Percentiles rank a stretch among this genome's conserved stretches.
These are phyloP conservation scores for Falco punctatus DNA, from an alignment of 2,113 vertebrate genomes.

Conservation along the genomic window DNA sequence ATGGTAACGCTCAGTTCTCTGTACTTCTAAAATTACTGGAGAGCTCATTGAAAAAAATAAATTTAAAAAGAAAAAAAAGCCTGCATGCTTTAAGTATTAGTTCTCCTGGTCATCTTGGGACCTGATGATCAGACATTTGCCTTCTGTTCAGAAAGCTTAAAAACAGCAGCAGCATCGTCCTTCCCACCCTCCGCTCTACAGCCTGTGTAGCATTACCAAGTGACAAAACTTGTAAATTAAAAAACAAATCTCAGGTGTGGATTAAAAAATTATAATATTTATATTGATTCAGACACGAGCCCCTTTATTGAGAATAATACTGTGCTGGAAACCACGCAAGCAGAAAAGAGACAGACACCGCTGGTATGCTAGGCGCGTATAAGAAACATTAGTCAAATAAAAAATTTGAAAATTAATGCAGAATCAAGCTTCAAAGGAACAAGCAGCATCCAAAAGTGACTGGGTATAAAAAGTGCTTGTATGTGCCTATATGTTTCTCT, in stretches of 20 bases:
- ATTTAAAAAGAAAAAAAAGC: neutral
- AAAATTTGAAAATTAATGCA: neutral
- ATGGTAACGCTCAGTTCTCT: neutral
- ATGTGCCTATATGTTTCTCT: neutral
- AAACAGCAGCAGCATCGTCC: neutral
- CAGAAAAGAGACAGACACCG: neutral
- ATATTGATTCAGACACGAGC: neutral
- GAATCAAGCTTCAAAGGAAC: neutral
- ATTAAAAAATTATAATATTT: neutral
- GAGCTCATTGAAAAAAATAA: neutral
- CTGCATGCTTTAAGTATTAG: neutral
- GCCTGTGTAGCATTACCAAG: neutral
- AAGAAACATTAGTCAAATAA: neutral
- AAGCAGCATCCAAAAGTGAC: neutral
- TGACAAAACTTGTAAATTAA: neutral
- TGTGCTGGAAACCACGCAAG: neutral
- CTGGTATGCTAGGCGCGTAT: rapidly evolving
- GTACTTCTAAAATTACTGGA: neutral
- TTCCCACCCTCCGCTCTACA: neutral
- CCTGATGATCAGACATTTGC: neutral
- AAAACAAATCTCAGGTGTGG: no score
- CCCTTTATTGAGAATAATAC: neutral
- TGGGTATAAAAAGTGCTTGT: neutral
- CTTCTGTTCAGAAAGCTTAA: neutral
- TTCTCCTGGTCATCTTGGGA: neutral